Percentiles rank a stretch among this genome's conserved stretches.
phyloP scores from a whole-genome alignment of 2,113 vertebrate species.

The Tamias sibiricus region DNA sequence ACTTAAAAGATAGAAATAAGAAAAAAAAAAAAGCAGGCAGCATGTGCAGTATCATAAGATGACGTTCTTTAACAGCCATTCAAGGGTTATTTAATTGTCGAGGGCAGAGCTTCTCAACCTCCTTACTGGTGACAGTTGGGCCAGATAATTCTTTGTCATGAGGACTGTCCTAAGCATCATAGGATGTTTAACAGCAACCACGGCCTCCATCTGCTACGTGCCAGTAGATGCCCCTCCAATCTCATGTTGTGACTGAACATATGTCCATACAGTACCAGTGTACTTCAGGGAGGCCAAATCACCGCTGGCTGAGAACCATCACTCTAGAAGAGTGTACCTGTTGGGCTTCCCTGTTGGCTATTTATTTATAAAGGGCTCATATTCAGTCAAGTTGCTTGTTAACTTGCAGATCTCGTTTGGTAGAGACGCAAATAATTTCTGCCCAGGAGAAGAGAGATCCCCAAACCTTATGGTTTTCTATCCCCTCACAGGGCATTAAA shows the following conservation, averaged over 20 bases:
- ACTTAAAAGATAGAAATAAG: too few relatives aligned
- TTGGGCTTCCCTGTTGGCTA: not conserved
- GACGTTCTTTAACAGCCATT: too few relatives aligned
- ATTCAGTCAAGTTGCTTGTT: not conserved
- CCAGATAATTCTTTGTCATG: not conserved
- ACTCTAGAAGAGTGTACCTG: not conserved
- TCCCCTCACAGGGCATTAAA: not conserved
- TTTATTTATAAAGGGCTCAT: not conserved
- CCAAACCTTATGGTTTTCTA: not conserved
- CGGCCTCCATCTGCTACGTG: not conserved
- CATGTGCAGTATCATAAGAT: too few relatives aligned
- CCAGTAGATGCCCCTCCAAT: not conserved
- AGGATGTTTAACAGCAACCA: not conserved
- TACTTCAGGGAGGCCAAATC: not conserved
- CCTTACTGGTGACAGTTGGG: not conserved
- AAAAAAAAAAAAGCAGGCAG: too few relatives aligned
- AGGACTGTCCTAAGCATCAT: not conserved
- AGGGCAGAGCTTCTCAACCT: too few relatives aligned
- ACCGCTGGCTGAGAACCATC: not conserved
- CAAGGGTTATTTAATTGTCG: too few relatives aligned
- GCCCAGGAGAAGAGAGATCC: not conserved
- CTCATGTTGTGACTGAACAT: not conserved
- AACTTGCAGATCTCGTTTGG: not conserved
- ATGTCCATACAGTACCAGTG: not conserved
- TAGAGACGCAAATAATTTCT: not conserved